Evolutionary conservation across 23 tunicate genomes (phyloP), one percentile per base, ranked within the genome.

Genomic region (Botrylloides violaceus): DNA sequence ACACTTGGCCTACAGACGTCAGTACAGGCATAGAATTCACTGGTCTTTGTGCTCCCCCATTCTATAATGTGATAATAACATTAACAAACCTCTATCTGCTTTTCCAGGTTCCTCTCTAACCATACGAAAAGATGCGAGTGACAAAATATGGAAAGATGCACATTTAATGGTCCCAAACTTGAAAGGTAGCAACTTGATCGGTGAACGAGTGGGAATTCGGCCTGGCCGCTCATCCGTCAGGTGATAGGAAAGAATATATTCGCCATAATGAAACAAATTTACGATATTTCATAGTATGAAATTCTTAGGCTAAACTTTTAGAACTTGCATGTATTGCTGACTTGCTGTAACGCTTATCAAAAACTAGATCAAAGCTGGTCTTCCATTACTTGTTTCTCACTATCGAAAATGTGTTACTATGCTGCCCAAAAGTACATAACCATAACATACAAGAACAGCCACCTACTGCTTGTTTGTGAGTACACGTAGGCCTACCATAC

Each of bases 81-180:
- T n/a, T n/a, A n/a, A n/a, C n/a, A n/a, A n/a, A n/a, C 53, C 15
- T 15, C 53, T 7, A 43, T 7, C 15, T 43, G 9, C 12, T 9
- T 43, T 43, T 43, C 15, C 53, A 43, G 53, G 15, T 43, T 7
- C 9, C 9, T 3, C 70, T 27, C 33, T 63, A 31, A 28, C 32
- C 19, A 33, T 63, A 27, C 34, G 29, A 3, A 29, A 63, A 34
- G 6, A 9, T 27, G 9, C 4, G 9, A 63, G 58, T 5, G 22
- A 79, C 32, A 34, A 64, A 5, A 90, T 90, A 23, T 83, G 83
- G 79, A 34, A 73, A 32, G 31, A 38, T 38, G 88, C 92, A 36
- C 79, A 84, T 55, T 29, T 74, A 49, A 73, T 83, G 27, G 31
- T 72, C 6, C 97, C 97, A 19, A 83, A 85, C 39, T 32, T 90